These are phyloP conservation scores for Uloborus diversus DNA, from an alignment of 1,140 invertebrate genomes.

Conservation along the genomic window DNA sequence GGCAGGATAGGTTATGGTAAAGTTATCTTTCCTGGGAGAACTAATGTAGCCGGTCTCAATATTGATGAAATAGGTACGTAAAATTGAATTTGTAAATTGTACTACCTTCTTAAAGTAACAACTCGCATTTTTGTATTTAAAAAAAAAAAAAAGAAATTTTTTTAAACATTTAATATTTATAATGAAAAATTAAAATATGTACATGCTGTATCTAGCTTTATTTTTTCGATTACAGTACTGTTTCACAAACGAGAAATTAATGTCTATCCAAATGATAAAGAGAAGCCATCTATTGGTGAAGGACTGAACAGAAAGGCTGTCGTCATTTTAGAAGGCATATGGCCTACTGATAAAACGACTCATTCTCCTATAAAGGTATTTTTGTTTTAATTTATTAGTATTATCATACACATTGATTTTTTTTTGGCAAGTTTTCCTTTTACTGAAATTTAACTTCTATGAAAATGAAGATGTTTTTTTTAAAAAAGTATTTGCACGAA, in stretches of 20 bases:
- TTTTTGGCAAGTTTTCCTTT: not conserved
- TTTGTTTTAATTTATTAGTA: conserved; percentile 4
- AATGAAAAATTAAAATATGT: no score
- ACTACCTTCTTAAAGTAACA: no score
- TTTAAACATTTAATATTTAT: not conserved
- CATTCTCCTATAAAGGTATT: conserved; percentile 78
- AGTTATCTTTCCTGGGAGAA: conserved; percentile 85
- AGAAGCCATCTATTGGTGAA: conserved; percentile 80
- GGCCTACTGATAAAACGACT: conserved; percentile 88
- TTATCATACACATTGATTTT: not conserved
- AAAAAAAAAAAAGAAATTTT: no score
- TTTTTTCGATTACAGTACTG: conserved; percentile 66
- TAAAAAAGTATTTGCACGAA: no score
- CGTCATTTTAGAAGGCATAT: conserved; percentile 91
- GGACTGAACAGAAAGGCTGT: conserved; percentile 92
- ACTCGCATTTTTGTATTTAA: no score
- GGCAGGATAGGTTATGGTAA: conserved; percentile 91
- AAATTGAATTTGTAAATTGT: not conserved
- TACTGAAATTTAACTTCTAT: conserved; percentile 30
- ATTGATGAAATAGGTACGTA: conserved; percentile 82
- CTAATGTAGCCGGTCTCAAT: conserved; percentile 89
- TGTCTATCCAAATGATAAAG: conserved; percentile 74
- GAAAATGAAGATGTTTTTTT: no score
- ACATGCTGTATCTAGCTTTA: no score
- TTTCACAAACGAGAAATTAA: conserved; percentile 74